Evolutionary conservation across 64 coral and sea anemone species (phyloP).

Genomic region (Montipora capricornis): DNA sequence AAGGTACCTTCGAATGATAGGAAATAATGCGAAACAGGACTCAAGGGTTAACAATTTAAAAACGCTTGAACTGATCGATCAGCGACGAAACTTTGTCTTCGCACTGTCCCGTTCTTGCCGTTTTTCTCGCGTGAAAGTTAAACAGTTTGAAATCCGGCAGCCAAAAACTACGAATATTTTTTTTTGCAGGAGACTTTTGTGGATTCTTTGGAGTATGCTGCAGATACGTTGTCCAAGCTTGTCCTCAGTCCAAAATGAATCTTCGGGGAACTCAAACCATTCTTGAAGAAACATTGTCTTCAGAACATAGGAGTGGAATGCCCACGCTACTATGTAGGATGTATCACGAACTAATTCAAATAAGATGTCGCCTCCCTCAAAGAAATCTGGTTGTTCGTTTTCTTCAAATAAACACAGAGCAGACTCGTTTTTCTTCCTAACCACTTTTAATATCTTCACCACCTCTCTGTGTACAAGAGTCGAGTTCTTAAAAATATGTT

Average conservation of each 20-base stretch:
- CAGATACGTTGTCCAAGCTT: not conserved
- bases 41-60: no score
- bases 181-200: not conserved
- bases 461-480: not conserved
- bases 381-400: no score
- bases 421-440: not conserved
- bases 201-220: not conserved
- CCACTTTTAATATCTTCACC: not conserved
- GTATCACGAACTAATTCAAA: not conserved
- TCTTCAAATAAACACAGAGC: no score
- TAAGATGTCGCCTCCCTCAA: no score
- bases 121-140: not conserved
- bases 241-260: not conserved
- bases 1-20: no score
- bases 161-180: constrained; percentile 10
- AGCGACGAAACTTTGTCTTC: no score
- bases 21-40: no score
- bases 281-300: not conserved
- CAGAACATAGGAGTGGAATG: not conserved
- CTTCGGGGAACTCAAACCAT: not conserved
- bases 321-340: not conserved
- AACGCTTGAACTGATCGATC: no score
- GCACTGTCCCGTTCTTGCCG: no score
- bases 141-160: not conserved
- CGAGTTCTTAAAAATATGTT: not conserved